These are phyloP conservation scores for Enteromius argenteus DNA, from an alignment of 2,797 vertebrate species.

Conservation along the genomic window DNA sequence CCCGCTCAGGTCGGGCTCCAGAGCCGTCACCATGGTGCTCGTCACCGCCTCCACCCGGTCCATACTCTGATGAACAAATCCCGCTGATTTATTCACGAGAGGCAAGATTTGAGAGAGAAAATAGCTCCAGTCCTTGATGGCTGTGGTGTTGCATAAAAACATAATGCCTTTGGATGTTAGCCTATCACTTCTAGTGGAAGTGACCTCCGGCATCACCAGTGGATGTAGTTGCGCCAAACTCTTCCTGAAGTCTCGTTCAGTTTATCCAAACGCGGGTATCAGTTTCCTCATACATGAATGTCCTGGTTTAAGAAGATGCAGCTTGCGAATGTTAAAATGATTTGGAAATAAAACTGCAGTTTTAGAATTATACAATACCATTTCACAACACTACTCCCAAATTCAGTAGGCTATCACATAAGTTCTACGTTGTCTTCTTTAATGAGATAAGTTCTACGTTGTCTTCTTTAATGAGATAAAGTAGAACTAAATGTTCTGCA, in stretches of 20 bases:
- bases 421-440: neutral
- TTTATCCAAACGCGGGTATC: slow-evolving; percentile 4
- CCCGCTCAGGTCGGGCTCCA: slow-evolving; percentile 80
- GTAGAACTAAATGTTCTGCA: neutral
- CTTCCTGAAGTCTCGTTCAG: slow-evolving; percentile 9
- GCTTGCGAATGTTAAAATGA: neutral
- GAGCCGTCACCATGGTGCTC: slow-evolving; percentile 81
- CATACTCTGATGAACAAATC: slow-evolving; percentile 77
- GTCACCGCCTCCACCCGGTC: slow-evolving; percentile 81
- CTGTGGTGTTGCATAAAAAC: slow-evolving; percentile 87
- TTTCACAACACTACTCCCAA: neutral
- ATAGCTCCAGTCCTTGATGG: slow-evolving; percentile 88
- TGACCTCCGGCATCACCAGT: slow-evolving; percentile 43
- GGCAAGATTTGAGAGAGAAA: slow-evolving; percentile 88
- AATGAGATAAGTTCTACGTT: neutral
- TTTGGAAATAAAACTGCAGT: neutral
- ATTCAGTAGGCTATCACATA: neutral
- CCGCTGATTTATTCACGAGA: slow-evolving; percentile 85
- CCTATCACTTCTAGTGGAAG: slow-evolving; percentile 27
- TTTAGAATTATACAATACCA: neutral
- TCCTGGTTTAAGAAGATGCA: neutral
- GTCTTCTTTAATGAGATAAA: neutral
- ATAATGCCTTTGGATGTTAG: slow-evolving; percentile 71
- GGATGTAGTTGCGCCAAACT: slow-evolving; percentile 38
- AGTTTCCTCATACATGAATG: neutral